Conservation (phyloP, 2,888 invertebrate genomes). For the Lasius platythorax region DNA sequence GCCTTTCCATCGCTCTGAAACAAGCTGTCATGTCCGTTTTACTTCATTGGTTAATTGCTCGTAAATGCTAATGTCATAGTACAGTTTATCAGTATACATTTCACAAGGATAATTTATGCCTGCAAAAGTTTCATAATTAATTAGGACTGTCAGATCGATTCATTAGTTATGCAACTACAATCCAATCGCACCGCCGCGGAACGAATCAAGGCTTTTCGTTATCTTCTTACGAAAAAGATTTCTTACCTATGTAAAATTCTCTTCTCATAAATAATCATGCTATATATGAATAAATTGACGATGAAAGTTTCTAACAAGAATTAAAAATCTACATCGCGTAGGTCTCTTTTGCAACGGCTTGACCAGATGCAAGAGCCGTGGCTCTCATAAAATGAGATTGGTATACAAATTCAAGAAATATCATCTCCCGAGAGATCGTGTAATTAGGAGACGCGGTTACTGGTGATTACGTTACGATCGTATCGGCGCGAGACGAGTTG, state of each 20-base stretch:
- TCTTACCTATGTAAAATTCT: not conserved
- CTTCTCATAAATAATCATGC: constrained; percentile 17
- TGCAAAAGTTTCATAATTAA: constrained; percentile 61
- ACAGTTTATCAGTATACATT: constrained; percentile 57
- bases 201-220: constrained; percentile 26
- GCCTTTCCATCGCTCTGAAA: constrained; percentile 6
- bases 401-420: constrained; percentile 14
- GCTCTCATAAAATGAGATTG: not conserved
- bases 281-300: constrained; percentile 16
- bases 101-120: constrained; percentile 57
- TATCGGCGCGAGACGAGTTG: constrained; percentile 38
- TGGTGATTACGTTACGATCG: constrained; percentile 19
- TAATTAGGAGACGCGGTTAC: constrained; percentile 42
- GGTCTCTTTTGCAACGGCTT: not conserved
- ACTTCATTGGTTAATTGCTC: constrained; percentile 46
- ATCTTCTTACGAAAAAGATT: constrained; percentile 6
- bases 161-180: constrained; percentile 58
- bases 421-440: not conserved
- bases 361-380: not conserved
- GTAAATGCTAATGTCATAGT: constrained; percentile 51
- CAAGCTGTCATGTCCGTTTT: constrained; percentile 56
- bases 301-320: constrained; percentile 18
- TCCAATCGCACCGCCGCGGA: constrained; percentile 33
- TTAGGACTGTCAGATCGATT: constrained; percentile 58
- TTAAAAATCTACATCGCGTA: not conserved